Evolutionary conservation across 2,888 invertebrate species (phyloP), one percentile per base, ranked within the genome.

Genomic region (Tachina grossa): DNA sequence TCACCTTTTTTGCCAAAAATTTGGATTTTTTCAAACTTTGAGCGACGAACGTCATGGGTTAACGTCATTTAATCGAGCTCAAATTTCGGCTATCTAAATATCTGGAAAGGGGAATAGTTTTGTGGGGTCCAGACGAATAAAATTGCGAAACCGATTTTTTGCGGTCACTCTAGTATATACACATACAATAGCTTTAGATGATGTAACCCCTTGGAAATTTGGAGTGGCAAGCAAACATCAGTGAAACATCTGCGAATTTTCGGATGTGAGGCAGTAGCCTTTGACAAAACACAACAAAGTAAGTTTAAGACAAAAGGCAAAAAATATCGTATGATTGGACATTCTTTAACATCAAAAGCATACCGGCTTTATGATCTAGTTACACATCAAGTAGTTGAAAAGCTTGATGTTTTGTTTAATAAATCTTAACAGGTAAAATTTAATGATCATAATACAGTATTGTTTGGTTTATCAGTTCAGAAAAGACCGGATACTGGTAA

Each of bases 191-290:
- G 55, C 41, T 9, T 45, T 75, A n/a, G 53, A 6, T 9, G 63
- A 14, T 5, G 41, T 22, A 11, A 69, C 69, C 2, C 69, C 69
- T 43, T 51, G 31, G 55, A 69, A 53, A 16, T 53, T 43, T 69
- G 41, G 19, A 43, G 9, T 14, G 55, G 69, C 8, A 43, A 55
- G 13, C 16, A 19, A 9, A 43, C 43, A 43, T 69, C 69, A 8
- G 45, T 55, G 16, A 43, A 43, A 43, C 43, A 69, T 43, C 22
- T 55, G n/a, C 39, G 41, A 43, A 43, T 43, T 11, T 69, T 69
- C 39, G 55, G 53, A 10, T n/a, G 16, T 9, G 6, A 19, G 14
- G 66, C 31, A 3, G n/a, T 63, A 19, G 63, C 43, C 11, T 6
- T 63, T 8, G 45, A 45, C 10, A 66, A 66, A 45, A 39, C n/a